Evolutionary conservation across 1,140 invertebrate species (phyloP).

Genomic region (Meloidogyne hapla): DNA sequence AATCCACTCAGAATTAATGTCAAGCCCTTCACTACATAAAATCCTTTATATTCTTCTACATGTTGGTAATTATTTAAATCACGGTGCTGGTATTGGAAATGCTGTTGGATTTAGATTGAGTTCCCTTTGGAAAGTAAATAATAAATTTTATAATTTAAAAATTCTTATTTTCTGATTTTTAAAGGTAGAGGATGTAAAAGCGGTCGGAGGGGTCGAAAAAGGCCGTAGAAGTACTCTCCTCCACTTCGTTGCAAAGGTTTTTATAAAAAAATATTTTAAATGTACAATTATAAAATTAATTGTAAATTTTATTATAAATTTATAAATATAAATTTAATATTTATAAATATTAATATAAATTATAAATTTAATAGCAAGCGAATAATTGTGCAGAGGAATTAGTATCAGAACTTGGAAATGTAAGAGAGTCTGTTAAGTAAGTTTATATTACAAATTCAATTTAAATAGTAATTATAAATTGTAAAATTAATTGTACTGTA

Average conservation of each 20-base stretch:
- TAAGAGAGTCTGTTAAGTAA: constrained; percentile 20
- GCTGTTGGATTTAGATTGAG: constrained; percentile 22
- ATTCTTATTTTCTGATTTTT: constrained; percentile 43
- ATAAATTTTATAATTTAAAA: no score
- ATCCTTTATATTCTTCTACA: constrained; percentile 47
- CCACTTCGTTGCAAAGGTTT: constrained; percentile 45
- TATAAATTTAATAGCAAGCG: constrained; percentile 13
- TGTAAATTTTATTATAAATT: no score
- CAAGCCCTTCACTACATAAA: constrained; percentile 39
- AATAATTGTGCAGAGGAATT: constrained; percentile 19
- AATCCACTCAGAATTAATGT: constrained; percentile 35
- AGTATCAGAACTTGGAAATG: constrained; percentile 9
- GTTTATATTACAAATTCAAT: neutral
- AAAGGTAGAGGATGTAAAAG: constrained; percentile 50
- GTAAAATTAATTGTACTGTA: no score
- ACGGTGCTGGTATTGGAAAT: constrained; percentile 38
- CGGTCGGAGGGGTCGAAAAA: constrained; percentile 17
- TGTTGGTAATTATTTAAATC: constrained; percentile 53
- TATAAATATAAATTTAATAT: no score
- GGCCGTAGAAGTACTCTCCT: constrained; percentile 40
- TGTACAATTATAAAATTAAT: no score
- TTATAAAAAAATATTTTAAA: neutral
- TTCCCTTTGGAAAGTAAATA: constrained; percentile 31
- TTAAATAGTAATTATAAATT: no score
- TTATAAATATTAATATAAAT: no score